phyloP scores from a whole-genome alignment of 1,140 invertebrate genomes.

The Microplitis demolitor region DNA sequence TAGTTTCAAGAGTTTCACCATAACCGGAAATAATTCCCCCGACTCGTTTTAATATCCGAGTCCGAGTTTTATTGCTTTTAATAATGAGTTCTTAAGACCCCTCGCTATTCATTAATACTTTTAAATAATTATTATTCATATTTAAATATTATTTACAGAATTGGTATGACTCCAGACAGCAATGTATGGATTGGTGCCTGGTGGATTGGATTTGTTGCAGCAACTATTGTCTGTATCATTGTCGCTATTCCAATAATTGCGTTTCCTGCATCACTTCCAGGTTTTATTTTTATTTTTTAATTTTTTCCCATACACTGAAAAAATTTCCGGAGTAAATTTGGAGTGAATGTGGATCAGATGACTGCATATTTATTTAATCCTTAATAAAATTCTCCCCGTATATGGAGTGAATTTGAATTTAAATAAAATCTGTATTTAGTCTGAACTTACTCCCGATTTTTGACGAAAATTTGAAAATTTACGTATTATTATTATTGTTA shows the following conservation, averaged over 20 bases:
- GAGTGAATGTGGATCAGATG: too few relatives aligned
- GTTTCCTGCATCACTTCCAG: constrained; percentile 74
- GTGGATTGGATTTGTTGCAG: constrained; percentile 82
- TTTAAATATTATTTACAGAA: constrained; percentile 50
- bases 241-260: constrained; percentile 74
- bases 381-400: too few relatives aligned
- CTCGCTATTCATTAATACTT: too few relatives aligned
- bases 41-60: too few relatives aligned
- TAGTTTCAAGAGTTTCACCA: too few relatives aligned
- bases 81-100: too few relatives aligned
- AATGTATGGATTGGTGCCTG: constrained; percentile 85
- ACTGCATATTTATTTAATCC: too few relatives aligned
- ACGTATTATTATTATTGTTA: too few relatives aligned
- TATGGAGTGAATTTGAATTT: constrained; percentile 17
- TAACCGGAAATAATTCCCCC: too few relatives aligned
- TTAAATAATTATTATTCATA: neutral
- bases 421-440: neutral
- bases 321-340: neutral
- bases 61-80: too few relatives aligned
- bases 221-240: constrained; percentile 68
- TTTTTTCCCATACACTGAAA: neutral
- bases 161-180: constrained; percentile 72
- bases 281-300: constrained; percentile 48
- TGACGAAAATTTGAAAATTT: too few relatives aligned
- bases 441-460: too few relatives aligned